phyloP scores from a whole-genome alignment of 2,113 vertebrate species.

The Sapajus apella region DNA sequence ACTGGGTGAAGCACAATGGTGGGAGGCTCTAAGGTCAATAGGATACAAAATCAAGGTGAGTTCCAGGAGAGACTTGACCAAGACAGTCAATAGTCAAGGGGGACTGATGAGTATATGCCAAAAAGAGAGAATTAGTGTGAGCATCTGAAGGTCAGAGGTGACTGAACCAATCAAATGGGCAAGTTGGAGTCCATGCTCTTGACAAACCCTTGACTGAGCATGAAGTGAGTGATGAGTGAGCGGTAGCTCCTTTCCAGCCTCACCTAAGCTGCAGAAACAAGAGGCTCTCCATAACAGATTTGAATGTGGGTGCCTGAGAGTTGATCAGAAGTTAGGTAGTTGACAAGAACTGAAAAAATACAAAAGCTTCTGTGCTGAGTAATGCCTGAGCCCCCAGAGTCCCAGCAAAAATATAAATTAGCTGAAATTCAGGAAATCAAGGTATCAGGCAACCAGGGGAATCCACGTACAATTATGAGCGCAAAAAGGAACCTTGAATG shows the following conservation, averaged over 20 bases:
- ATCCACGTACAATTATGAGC: neutral
- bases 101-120: neutral
- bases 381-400: neutral
- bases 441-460: neutral
- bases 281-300: neutral
- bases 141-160: neutral
- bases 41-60: neutral
- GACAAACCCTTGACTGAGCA: neutral
- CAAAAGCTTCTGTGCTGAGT: neutral
- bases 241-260: neutral
- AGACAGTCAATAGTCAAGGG: neutral
- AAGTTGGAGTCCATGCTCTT: neutral
- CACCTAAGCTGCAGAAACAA: neutral
- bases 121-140: neutral
- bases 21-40: neutral
- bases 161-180: neutral
- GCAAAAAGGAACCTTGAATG: neutral
- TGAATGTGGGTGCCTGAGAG: neutral
- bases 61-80: neutral
- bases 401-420: neutral
- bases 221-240: neutral
- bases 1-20: neutral
- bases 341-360: neutral
- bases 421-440: slow-evolving; percentile 1
- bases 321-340: neutral